phyloP scores from a whole-genome alignment of 2,797 vertebrate genomes.

The Poecilia picta region DNA sequence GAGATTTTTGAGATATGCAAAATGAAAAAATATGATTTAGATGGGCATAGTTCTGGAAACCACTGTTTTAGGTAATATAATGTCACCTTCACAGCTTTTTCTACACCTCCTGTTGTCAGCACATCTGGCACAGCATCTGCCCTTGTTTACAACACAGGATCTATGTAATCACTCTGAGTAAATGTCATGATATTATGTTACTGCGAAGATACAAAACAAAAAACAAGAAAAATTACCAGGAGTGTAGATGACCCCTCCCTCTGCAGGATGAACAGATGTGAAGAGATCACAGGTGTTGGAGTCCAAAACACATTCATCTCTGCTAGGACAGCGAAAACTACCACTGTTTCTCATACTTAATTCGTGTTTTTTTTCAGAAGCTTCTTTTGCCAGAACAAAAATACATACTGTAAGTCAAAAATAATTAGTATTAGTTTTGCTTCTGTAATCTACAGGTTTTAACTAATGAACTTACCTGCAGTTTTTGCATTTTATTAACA shows the following conservation, averaged over 20 bases:
- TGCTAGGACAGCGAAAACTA: slow-evolving; percentile 59
- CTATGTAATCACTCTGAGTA: slow-evolving; percentile 69
- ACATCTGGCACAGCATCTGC: slow-evolving; percentile 73
- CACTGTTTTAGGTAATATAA: slow-evolving; percentile 33
- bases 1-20: slow-evolving; percentile 22
- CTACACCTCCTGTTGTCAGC: slow-evolving; percentile 61
- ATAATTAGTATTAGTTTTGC: slow-evolving; percentile 48
- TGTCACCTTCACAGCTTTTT: slow-evolving; percentile 67
- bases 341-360: slow-evolving; percentile 71
- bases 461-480: background rate
- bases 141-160: slow-evolving; percentile 69
- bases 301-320: slow-evolving; percentile 61
- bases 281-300: slow-evolving; percentile 68
- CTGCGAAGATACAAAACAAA: slow-evolving; percentile 42
- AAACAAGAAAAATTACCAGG: slow-evolving; percentile 11
- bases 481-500: background rate
- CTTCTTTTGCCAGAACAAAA: slow-evolving; percentile 45
- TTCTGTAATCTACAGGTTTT: slow-evolving; percentile 24
- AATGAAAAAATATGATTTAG: slow-evolving; percentile 24
- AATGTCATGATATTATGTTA: slow-evolving; percentile 75
- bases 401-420: slow-evolving; percentile 53
- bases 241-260: slow-evolving; percentile 31
- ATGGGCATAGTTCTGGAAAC: slow-evolving; percentile 19
- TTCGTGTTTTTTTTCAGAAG: slow-evolving; percentile 61
- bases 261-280: slow-evolving; percentile 70